Evolutionary conservation across 2,888 invertebrate species (phyloP).

Genomic region (Phorcus lineatus): DNA sequence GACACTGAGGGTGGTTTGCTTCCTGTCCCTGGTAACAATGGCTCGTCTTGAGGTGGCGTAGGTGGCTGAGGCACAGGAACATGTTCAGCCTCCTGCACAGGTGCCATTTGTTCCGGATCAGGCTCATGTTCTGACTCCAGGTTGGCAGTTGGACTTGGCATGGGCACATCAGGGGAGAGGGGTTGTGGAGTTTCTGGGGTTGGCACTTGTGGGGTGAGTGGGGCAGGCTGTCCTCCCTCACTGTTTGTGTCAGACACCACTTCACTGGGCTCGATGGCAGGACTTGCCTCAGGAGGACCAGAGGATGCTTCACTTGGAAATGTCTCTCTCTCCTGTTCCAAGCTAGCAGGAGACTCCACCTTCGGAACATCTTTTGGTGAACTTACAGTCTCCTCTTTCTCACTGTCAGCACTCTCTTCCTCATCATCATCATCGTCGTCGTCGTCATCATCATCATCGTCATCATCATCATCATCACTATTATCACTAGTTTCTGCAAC

Average conservation of each 20-base stretch:
- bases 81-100: background rate
- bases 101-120: background rate
- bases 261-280: conserved; percentile 52
- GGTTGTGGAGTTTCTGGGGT: conserved; percentile 46
- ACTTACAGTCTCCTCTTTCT: conserved; percentile 19
- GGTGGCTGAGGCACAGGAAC: conserved; percentile 23
- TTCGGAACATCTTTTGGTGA: conserved; percentile 20
- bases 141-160: conserved; percentile 22
- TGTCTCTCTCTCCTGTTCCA: conserved; percentile 17
- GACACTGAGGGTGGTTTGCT: background rate
- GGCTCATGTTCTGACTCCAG: conserved; percentile 18
- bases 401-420: conserved; percentile 38
- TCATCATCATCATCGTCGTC: conserved; percentile 41
- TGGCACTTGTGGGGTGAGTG: conserved; percentile 60
- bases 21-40: background rate
- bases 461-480: conserved; percentile 38
- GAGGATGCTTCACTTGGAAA: conserved; percentile 19
- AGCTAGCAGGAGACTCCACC: conserved; percentile 20
- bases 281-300: conserved; percentile 51
- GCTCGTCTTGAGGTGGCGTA: conserved; percentile 15
- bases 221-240: conserved; percentile 53
- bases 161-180: conserved; percentile 37
- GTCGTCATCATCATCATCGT: conserved; percentile 26
- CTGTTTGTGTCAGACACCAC: conserved; percentile 56
- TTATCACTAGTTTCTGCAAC: conserved; percentile 29